Evolutionary conservation across 2,888 invertebrate species (phyloP), one percentile per base, ranked within the genome.

Genomic region (Xylota sylvarum): DNA sequence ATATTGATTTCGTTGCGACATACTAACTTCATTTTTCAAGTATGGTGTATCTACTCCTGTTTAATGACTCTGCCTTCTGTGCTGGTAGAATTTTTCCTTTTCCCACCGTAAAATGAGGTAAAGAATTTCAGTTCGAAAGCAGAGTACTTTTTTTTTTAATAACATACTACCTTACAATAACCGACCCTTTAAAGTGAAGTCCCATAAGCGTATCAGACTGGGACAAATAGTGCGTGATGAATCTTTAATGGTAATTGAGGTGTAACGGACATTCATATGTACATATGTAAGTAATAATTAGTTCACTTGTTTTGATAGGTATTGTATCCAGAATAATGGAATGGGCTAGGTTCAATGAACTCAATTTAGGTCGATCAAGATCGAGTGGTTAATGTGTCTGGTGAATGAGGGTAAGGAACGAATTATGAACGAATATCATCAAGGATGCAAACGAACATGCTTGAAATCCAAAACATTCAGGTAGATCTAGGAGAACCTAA

Each of bases 1-100:
- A 81, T 85, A 85, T 85, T 80, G 85, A 85, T 85, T 85, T 62
- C 55, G 30, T 85, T 76, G 85, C 65, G 80, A 77, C 85, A 85
- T 46, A 85, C 70, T 85, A 32, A 79, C 74, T 70, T 32, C 14
- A 37, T 70, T 80, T 23, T 74, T 35, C 19, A 43, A 58, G 64
- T 4, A n/a, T 69, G 23, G 17, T 56, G 12, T 48, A 37, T 30
- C 37, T 30, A 23, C 5, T 35, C 14, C 32, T 48, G 12, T 67
- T 27, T 58, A n/a, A 46, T 60, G 46, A 19, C 4, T 7, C 43
- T 5, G 14, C 19, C 9, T 32, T 32, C 14, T 17, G 27, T 30
- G 52, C 30, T 30, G 43, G 37, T 50, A 23, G 10, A 46, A 1
- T 12, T 23, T 65, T 65, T 43, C 32, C 30, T n/a, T 32, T 65